A percentile compares a stretch with the other conserved stretches of the same genome.
Conservation (phyloP, 2,113 vertebrate species). For the Atrichornis clamosus region DNA sequence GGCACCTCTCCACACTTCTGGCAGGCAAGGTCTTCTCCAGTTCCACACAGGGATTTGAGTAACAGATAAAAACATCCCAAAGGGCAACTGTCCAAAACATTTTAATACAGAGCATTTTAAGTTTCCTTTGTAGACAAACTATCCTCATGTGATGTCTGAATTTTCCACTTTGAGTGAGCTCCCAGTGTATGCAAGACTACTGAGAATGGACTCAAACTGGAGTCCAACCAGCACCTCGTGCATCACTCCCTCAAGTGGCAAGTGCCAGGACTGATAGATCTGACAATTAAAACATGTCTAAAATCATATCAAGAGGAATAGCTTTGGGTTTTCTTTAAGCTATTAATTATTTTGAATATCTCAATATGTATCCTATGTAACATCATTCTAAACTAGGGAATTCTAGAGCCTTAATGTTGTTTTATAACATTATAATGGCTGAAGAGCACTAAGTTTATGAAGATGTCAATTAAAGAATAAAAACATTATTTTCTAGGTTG, state of each 20-base stretch:
- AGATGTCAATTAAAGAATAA: not conserved
- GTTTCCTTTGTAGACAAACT: not conserved
- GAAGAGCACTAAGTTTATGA: not conserved
- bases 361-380: not conserved
- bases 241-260: not conserved
- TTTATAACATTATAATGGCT: not conserved
- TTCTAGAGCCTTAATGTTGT: not conserved
- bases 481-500: not conserved
- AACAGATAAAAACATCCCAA: not conserved
- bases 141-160: not conserved
- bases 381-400: not conserved
- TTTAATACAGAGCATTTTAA: not conserved
- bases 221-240: not conserved
- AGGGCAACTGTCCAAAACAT: not conserved
- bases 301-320: not conserved
- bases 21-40: not conserved
- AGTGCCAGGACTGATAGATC: not conserved
- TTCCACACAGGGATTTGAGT: not conserved
- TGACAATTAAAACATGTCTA: not conserved
- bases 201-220: not conserved
- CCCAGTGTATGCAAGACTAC: not conserved
- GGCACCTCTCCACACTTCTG: not conserved
- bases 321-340: not conserved
- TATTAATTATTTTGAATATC: not conserved
- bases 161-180: not conserved